phyloP scores from a whole-genome alignment of 2,113 vertebrate species.

The Meleagris gallopavo region DNA sequence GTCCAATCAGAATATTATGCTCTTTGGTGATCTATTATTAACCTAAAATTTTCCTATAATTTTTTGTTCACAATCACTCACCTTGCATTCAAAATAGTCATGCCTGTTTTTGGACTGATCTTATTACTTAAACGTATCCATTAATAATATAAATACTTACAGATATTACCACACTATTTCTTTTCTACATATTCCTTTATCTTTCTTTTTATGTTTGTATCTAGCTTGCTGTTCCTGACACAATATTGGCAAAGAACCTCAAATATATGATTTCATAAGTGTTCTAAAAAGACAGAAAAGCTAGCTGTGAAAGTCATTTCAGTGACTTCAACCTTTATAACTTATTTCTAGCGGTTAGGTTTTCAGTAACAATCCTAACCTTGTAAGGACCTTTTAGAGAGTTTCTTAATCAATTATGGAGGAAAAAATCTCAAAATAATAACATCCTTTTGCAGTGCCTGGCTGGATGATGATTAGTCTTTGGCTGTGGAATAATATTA shows the following conservation, averaged over 20 bases:
- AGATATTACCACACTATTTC: background rate
- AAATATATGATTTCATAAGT: background rate
- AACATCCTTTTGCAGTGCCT: background rate
- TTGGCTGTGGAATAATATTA: background rate
- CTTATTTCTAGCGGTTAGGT: background rate
- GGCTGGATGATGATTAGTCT: background rate
- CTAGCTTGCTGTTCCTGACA: background rate
- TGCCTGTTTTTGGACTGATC: background rate
- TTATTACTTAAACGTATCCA: background rate
- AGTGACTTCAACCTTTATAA: background rate
- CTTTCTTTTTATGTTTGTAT: slow-evolving; percentile 3
- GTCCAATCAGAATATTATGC: background rate
- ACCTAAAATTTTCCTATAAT: background rate
- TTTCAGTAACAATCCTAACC: background rate
- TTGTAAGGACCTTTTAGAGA: background rate
- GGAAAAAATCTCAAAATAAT: background rate
- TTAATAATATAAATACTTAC: background rate
- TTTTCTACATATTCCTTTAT: background rate
- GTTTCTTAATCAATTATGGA: slow-evolving; percentile 3
- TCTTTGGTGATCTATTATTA: background rate
- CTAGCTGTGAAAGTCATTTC: background rate
- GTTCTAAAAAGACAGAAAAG: background rate
- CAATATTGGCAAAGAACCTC: background rate
- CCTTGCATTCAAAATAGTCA: background rate
- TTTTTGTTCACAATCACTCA: background rate